Base-by-base conservation (phyloP, 2,113 vertebrate genomes). In the Mustelus asterias region DNA sequence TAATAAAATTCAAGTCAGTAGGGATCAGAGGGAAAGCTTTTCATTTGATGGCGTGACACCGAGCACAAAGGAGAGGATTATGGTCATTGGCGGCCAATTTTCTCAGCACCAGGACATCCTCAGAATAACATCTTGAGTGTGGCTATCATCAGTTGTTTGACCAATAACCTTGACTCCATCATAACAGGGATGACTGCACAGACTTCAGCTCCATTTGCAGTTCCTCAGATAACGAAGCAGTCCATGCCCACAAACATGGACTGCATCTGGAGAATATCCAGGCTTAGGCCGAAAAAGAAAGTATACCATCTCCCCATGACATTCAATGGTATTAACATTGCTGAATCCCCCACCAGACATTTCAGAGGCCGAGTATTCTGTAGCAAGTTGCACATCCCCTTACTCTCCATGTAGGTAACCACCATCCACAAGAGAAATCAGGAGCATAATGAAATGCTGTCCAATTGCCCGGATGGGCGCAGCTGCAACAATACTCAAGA, bases 401-500 rank as follows among this genome's bases (percentile, higher is more conserved):
- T 9, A 76, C 65, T n/a, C 2, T 33, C 29, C 6, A n/a, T 76
- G 2, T 33, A 76, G 26, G 26, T 76, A 11, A 76, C 26, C 72
- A 76, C 72, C 72, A 76, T 96, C 96, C 41, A 0, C 58, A 54
- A 6, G 95, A 29, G 96, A 98, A 96, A 98, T 98, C 37, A 96
- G 80, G 58, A 96, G 44, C 97, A 95, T 97, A 48, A 37, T 83
- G 37, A 20, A 44, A 83, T 83, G n/a, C 37, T 83, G 16, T 44
- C 16, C 37, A 20, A 7, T 37, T 83, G 37, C 80, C 3, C 22
- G 14, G 37, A 8, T 83, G 80, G n/a, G 37, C 41, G 37, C 80
- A 96, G 2, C 96, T 97, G 24, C 41, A 97, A 97, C 96, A 89
- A 96, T 9, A 41, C 33, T 93, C 16, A 65, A 93, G 16, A 67